Conservation (phyloP, 2,888 invertebrate genomes). For the Argynnis bischoffii region DNA sequence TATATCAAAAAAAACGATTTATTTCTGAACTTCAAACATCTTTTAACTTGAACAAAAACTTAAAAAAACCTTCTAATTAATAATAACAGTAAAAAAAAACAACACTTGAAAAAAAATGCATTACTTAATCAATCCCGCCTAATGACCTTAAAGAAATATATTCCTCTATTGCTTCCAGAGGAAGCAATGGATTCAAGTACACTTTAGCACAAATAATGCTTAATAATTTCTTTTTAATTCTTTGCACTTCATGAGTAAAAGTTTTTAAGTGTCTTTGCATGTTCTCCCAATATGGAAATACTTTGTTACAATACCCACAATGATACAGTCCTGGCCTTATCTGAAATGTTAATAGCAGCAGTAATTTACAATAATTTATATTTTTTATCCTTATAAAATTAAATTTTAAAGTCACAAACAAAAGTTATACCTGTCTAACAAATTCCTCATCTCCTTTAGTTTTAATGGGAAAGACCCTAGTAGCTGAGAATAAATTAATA, state of each 20-base stretch:
- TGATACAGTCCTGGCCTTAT: slow-evolving; percentile 57
- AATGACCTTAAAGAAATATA: slow-evolving; percentile 5
- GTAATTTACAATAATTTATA: too few species aligned
- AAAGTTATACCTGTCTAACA: slow-evolving; percentile 56
- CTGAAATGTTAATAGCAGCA: slow-evolving; percentile 46
- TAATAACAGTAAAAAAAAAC: background rate
- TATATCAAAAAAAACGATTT: too few species aligned
- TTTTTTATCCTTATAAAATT: background rate
- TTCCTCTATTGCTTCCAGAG: slow-evolving; percentile 5
- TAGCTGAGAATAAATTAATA: slow-evolving; percentile 46
- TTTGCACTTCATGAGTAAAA: slow-evolving; percentile 35
- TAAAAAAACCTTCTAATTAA: background rate
- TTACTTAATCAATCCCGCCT: background rate
- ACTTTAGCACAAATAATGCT: slow-evolving; percentile 4
- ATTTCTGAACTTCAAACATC: too few species aligned
- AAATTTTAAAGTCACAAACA: slow-evolving; percentile 4
- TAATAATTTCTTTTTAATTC: slow-evolving; percentile 19
- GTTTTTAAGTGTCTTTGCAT: slow-evolving; percentile 46
- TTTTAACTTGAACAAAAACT: background rate
- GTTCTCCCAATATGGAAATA: slow-evolving; percentile 51
- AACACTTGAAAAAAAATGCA: too few species aligned
- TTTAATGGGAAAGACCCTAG: slow-evolving; percentile 44
- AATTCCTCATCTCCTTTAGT: slow-evolving; percentile 45
- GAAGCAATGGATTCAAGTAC: background rate
- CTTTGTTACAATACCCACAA: slow-evolving; percentile 59